These are phyloP conservation scores for Netelia melanura DNA, from an alignment of 2,888 invertebrate species.

Conservation along the genomic window DNA sequence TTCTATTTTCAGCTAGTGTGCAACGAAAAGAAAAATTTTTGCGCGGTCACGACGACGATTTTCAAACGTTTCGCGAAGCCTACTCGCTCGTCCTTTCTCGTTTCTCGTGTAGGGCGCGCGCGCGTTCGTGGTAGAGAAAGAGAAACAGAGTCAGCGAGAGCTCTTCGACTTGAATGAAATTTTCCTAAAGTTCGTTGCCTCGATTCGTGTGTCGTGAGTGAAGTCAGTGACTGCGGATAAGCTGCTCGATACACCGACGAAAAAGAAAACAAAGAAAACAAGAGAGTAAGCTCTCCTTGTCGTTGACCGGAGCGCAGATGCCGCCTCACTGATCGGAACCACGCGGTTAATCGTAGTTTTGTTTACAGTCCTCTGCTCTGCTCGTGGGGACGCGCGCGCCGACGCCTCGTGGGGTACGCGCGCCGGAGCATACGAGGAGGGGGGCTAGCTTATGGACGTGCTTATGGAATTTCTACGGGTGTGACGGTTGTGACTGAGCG, in stretches of 20 bases:
- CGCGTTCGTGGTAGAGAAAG: constrained; percentile 19
- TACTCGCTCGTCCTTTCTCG: constrained; percentile 15
- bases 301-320: constrained; percentile 72
- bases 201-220: background rate
- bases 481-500: background rate
- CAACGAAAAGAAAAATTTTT: background rate
- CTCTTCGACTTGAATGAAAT: constrained; percentile 10
- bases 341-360: constrained; percentile 80
- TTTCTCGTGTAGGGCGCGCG: background rate
- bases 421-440: background rate
- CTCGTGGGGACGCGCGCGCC: constrained; percentile 8
- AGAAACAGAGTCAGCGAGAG: constrained; percentile 4
- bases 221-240: constrained; percentile 60
- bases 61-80: background rate
- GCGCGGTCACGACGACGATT: background rate
- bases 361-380: constrained; percentile 75
- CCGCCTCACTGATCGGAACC: constrained; percentile 80
- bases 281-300: background rate
- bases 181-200: background rate
- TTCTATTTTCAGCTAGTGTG: constrained; percentile 11
- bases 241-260: background rate
- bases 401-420: background rate
- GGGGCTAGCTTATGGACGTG: background rate
- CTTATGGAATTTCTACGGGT: background rate
- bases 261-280: constrained; percentile 48